phyloP scores from a whole-genome alignment of 2,888 invertebrate species.

The Cordylochernes scorpioides region DNA sequence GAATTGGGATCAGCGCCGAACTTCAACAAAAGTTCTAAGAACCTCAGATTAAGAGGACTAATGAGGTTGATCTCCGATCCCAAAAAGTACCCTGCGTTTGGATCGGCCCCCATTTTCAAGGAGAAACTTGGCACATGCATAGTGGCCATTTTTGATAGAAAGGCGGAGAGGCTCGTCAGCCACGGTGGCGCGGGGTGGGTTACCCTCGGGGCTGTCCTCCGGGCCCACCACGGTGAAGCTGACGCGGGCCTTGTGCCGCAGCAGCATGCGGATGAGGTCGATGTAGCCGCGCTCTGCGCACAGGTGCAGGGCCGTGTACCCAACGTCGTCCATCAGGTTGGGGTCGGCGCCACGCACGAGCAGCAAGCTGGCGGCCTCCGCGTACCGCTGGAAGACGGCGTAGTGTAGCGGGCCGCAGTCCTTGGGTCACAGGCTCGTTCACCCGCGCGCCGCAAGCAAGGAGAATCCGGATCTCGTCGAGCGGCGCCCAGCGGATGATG shows the following conservation, averaged over 20 bases:
- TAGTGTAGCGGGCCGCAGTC: slow-evolving; percentile 70
- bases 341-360: slow-evolving; percentile 54
- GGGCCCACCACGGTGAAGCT: slow-evolving; percentile 29
- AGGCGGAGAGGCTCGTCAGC: slow-evolving; percentile 59
- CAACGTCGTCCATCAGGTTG: slow-evolving; percentile 59
- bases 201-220: slow-evolving; percentile 13
- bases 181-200: slow-evolving; percentile 14
- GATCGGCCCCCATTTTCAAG: slow-evolving; percentile 56
- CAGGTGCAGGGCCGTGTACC: slow-evolving; percentile 65
- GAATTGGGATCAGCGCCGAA: slow-evolving; percentile 70
- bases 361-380: slow-evolving; percentile 47
- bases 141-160: slow-evolving; percentile 59
- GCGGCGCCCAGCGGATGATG: slow-evolving; percentile 56
- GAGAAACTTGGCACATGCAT: slow-evolving; percentile 33
- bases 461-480: slow-evolving; percentile 59
- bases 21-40: slow-evolving; percentile 47
- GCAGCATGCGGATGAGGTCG: slow-evolving; percentile 29
- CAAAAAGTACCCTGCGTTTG: slow-evolving; percentile 71
- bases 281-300: slow-evolving; percentile 33
- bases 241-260: slow-evolving; percentile 48
- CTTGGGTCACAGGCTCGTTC: slow-evolving; percentile 24
- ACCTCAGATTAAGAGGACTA: slow-evolving; percentile 43
- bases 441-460: slow-evolving; percentile 52
- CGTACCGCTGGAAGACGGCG: slow-evolving; percentile 54
- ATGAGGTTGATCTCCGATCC: slow-evolving; percentile 69